A percentile compares a stretch with the other conserved stretches of the same genome.
phyloP scores from a whole-genome alignment of 2,113 vertebrate genomes.

The Oophaga pumilio region DNA sequence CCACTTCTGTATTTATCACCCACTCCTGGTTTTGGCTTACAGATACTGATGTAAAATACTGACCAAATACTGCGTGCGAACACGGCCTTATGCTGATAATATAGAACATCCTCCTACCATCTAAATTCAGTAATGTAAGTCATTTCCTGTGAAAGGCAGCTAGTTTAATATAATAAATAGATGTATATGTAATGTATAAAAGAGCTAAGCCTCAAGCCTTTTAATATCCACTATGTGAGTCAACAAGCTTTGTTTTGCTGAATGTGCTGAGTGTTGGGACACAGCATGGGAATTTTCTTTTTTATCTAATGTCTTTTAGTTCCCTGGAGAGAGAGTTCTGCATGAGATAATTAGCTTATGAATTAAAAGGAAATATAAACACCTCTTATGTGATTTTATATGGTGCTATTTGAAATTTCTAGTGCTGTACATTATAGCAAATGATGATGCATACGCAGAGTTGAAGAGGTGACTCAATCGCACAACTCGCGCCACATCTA shows the following conservation, averaged over 20 bases:
- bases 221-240: background rate
- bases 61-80: too few species aligned
- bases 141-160: background rate
- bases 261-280: conserved; percentile 5
- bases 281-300: conserved; percentile 33
- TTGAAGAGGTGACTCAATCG: too few species aligned
- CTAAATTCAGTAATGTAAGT: background rate
- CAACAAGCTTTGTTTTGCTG: conserved; percentile 43
- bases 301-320: background rate
- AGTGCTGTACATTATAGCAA: background rate
- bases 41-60: too few species aligned
- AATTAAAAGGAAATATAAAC: conserved; percentile 10
- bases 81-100: too few species aligned
- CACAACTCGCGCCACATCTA: background rate
- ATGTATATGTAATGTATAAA: background rate
- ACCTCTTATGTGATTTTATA: background rate
- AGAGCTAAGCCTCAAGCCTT: background rate
- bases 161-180: background rate
- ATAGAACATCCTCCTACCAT: background rate
- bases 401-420: background rate
- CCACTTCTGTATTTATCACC: too few species aligned
- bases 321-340: conserved; percentile 5
- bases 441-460: background rate
- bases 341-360: conserved; percentile 1
- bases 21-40: too few species aligned